Evolutionary conservation across 2,113 vertebrate genomes (phyloP).

Genomic region (Notothenia coriiceps): DNA sequence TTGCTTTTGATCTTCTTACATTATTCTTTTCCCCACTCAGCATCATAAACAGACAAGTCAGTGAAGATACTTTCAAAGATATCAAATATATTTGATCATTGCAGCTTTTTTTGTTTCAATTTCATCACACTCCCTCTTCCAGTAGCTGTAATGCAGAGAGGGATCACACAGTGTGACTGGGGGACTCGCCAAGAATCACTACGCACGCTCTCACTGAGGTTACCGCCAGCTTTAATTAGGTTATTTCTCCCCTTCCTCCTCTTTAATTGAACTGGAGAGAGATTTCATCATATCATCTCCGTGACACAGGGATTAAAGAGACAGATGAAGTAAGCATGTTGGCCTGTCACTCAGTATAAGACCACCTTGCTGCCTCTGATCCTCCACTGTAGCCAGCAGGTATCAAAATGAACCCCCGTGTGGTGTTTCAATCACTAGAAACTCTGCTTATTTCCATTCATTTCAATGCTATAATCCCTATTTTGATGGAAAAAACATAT

Average conservation of each 20-base stretch:
- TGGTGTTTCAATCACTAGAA: not conserved
- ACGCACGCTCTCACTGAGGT: slow-evolving; percentile 26
- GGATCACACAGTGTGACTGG: slow-evolving; percentile 36
- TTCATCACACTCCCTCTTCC: slow-evolving; percentile 64
- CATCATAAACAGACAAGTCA: slow-evolving; percentile 11
- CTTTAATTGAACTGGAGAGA: slow-evolving; percentile 43
- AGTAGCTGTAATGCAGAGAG: slow-evolving; percentile 33
- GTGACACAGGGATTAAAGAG: slow-evolving; percentile 3
- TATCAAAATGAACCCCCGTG: not conserved
- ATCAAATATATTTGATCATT: slow-evolving; percentile 63
- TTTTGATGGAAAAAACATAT: too few relatives aligned
- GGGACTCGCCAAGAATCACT: slow-evolving; percentile 15
- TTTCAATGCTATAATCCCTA: too few relatives aligned
- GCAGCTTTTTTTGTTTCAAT: slow-evolving; percentile 57
- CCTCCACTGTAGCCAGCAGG: slow-evolving; percentile 3
- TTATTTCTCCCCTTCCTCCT: slow-evolving; percentile 39
- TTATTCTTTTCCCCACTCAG: slow-evolving; percentile 4
- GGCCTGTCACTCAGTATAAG: slow-evolving; percentile 2
- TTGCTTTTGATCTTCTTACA: slow-evolving; percentile 21
- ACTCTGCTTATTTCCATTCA: not conserved
- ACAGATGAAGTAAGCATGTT: too few relatives aligned
- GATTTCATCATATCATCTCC: slow-evolving; percentile 58
- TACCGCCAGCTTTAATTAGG: slow-evolving; percentile 55
- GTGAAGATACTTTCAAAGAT: slow-evolving; percentile 18
- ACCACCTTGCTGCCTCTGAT: slow-evolving; percentile 28